phyloP scores from a whole-genome alignment of 2,888 invertebrate species.

The Nemotelus nigrinus region DNA sequence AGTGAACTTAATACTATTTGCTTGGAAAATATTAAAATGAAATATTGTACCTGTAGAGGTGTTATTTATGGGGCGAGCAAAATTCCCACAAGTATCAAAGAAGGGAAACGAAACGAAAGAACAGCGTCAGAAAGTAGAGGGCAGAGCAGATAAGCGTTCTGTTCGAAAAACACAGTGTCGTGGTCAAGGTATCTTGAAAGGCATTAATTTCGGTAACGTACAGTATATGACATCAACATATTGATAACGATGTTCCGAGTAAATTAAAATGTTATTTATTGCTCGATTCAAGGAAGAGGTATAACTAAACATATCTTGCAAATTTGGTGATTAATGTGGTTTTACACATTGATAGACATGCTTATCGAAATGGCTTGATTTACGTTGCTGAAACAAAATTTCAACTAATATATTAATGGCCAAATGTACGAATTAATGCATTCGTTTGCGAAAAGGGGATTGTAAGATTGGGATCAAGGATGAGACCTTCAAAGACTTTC shows the following conservation, averaged over 20 bases:
- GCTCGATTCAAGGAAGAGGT: too few species aligned
- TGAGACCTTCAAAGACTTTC: too few species aligned
- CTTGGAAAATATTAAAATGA: constrained; percentile 6
- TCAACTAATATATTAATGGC: too few species aligned
- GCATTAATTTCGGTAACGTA: not conserved
- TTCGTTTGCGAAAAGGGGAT: too few species aligned
- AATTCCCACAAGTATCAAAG: constrained; percentile 23
- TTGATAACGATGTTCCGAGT: not conserved
- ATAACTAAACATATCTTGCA: too few species aligned
- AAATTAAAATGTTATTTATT: too few species aligned
- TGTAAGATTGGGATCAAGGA: too few species aligned
- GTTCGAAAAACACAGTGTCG: not conserved
- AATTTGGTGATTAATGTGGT: too few species aligned
- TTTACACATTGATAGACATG: too few species aligned
- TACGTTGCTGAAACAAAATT: too few species aligned
- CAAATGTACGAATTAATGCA: too few species aligned
- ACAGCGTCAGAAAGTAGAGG: not conserved
- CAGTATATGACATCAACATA: not conserved
- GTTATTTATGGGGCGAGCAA: constrained; percentile 16
- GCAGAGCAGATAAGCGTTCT: not conserved
- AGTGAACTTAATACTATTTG: not conserved
- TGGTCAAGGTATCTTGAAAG: not conserved
- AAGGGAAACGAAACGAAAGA: not conserved
- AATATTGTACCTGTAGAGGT: constrained; percentile 11
- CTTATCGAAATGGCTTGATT: too few species aligned